Evolutionary conservation across 2,888 invertebrate genomes (phyloP).

Genomic region (Eupithecia abbreviata): DNA sequence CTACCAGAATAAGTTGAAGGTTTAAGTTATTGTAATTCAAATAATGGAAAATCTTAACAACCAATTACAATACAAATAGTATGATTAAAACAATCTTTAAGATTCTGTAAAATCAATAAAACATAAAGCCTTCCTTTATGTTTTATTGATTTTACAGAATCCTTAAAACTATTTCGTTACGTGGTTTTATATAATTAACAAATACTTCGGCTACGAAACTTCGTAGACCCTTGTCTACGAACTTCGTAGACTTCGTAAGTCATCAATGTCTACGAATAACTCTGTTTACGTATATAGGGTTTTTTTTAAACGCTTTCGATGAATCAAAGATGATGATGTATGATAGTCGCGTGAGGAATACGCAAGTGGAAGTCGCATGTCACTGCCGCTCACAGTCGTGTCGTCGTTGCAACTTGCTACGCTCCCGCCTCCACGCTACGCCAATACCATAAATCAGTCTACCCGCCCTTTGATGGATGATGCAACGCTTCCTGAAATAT

Average conservation of each 20-base stretch:
- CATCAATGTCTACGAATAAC: slow-evolving; percentile 5
- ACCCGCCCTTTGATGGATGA: slow-evolving; percentile 72
- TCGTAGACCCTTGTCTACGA: slow-evolving; percentile 19
- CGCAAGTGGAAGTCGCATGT: slow-evolving; percentile 55
- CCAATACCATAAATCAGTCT: slow-evolving; percentile 79
- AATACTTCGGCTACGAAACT: slow-evolving; percentile 8
- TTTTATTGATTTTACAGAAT: neutral
- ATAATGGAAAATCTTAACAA: neutral
- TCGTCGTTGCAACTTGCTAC: slow-evolving; percentile 75
- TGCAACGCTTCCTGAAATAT: slow-evolving; percentile 65
- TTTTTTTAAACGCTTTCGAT: slow-evolving; percentile 44
- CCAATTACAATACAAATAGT: neutral
- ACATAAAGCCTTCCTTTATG: too few relatives aligned
- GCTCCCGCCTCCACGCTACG: slow-evolving; percentile 69
- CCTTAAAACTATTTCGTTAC: neutral
- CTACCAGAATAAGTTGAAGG: neutral
- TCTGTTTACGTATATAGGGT: neutral
- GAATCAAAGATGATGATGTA: slow-evolving; percentile 54
- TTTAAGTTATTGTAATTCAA: neutral
- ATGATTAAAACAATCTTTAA: neutral
- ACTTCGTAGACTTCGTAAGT: slow-evolving; percentile 4
- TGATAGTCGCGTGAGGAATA: slow-evolving; percentile 58
- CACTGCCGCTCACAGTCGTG: slow-evolving; percentile 70
- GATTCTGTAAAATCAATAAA: too few relatives aligned
- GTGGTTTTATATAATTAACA: neutral